Conservation (phyloP, 2,797 vertebrate genomes). For the Galago senegalensis region DNA sequence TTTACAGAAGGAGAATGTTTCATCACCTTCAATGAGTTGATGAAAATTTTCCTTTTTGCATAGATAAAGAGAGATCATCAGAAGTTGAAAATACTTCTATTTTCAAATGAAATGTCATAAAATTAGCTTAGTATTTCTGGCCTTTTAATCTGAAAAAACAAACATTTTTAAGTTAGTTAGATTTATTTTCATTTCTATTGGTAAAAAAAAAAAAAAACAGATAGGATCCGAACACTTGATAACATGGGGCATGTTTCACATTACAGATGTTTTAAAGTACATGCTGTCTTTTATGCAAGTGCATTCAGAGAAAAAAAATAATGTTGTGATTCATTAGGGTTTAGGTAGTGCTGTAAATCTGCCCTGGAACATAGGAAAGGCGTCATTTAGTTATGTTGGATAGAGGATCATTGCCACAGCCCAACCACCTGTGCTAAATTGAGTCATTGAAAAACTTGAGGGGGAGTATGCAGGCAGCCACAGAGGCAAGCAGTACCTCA, state of each 20-base stretch:
- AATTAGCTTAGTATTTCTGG: neutral
- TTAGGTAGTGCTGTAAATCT: slow-evolving; percentile 65
- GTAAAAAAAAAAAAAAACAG: neutral
- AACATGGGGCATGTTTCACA: neutral
- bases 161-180: neutral
- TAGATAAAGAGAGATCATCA: neutral
- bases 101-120: slow-evolving; percentile 34
- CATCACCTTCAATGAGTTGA: neutral
- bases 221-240: slow-evolving; percentile 17
- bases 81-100: neutral
- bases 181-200: slow-evolving; percentile 47
- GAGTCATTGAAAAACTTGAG: neutral
- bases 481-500: neutral
- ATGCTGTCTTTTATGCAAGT: slow-evolving; percentile 6
- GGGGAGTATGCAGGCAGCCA: neutral
- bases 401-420: neutral
- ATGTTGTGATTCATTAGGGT: slow-evolving; percentile 62
- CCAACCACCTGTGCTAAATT: slow-evolving; percentile 33
- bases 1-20: neutral
- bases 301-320: slow-evolving; percentile 74
- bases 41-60: neutral
- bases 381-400: slow-evolving; percentile 40
- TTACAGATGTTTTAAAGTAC: slow-evolving; percentile 2
- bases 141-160: neutral
- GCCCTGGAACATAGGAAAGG: slow-evolving; percentile 48